Base-by-base conservation (phyloP, 2,888 invertebrate species). In the Anoplius nigerrimus region DNA sequence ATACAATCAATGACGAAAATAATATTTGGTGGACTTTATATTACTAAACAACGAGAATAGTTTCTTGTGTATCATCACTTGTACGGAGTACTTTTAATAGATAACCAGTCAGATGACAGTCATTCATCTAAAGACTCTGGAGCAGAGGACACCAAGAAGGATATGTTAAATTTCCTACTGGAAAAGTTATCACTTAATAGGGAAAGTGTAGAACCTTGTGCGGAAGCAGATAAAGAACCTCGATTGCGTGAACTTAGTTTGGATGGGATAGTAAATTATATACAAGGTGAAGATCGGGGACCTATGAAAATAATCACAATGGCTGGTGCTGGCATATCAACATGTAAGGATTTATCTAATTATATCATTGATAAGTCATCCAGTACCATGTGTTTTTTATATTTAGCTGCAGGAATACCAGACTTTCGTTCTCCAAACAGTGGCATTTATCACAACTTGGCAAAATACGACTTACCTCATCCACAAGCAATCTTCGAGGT, bases 271-370 rank as follows among this genome's bases (percentile, higher is more conserved):
- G 93, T 93, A 0, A 92, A 94, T 62, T 95, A 95, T 89, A 96
- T 98, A 75, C 92, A 94, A 79, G n/a, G n/a, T n/a, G 92, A 92
- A 68, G 92, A 92, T 48, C 52, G 51, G 6, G 92, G 93, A 72
- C 95, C 95, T 85, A 93, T 93, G 86, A 97, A 96, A 81, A 93
- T 98, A 64, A 94, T 98, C 66, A 97, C 97, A 0, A 93, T 99
- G 93, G 95, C 97, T 69, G 98, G 98, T 70, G 98, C 98, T 78
- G 98, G 98, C 59, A 97, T 99, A 84, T 98, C 98, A 1, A 99
- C 98, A 55, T 95, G 97, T 97, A 91, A 93, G 93, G 91, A 60
- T 55, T 45, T 46, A 34, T 62, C 13, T 21, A 45, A 8, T 34
- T 16, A 54, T 53, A 21, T 46, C 54, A 46, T 64, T 62, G 66